These are phyloP conservation scores for Ceratotherium simum DNA, from an alignment of 2,113 vertebrate genomes.

Conservation along the genomic window DNA sequence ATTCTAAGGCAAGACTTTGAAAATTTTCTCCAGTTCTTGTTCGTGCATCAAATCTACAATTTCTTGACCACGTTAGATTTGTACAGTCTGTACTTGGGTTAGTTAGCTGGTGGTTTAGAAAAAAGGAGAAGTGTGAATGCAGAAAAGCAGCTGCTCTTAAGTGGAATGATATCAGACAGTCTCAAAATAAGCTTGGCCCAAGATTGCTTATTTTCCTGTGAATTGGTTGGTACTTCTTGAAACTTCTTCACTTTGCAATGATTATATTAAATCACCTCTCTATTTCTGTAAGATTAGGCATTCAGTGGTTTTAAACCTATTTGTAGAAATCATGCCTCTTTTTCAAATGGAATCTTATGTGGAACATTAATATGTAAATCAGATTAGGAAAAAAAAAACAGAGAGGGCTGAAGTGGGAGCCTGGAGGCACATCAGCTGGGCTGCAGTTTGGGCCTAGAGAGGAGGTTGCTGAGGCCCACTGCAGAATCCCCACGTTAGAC, in stretches of 20 bases:
- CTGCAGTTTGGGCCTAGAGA: neutral
- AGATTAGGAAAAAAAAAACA: neutral
- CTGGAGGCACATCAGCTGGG: neutral
- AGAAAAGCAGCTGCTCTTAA: slow-evolving; percentile 58
- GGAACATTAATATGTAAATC: slow-evolving; percentile 73
- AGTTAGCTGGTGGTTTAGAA: slow-evolving; percentile 8
- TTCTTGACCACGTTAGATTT: slow-evolving; percentile 29
- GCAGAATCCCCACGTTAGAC: neutral
- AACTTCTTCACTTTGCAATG: neutral
- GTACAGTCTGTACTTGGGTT: slow-evolving; percentile 17
- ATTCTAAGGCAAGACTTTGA: neutral
- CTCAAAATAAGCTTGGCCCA: slow-evolving; percentile 46
- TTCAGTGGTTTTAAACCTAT: slow-evolving; percentile 31
- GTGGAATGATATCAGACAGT: slow-evolving; percentile 12
- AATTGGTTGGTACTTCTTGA: slow-evolving; percentile 27
- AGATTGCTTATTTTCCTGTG: slow-evolving; percentile 34
- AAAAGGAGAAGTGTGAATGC: slow-evolving; percentile 56
- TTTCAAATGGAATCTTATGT: slow-evolving; percentile 56
- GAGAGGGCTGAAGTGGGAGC: neutral
- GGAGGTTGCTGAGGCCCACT: neutral
- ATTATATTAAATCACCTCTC: slow-evolving; percentile 52
- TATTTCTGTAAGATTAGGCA: slow-evolving; percentile 53
- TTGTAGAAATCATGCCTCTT: slow-evolving; percentile 51
- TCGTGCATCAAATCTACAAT: neutral
- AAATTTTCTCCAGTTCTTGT: slow-evolving; percentile 18